Conservation (phyloP, 2,113 vertebrate genomes). For the Tetrao urogallus region DNA sequence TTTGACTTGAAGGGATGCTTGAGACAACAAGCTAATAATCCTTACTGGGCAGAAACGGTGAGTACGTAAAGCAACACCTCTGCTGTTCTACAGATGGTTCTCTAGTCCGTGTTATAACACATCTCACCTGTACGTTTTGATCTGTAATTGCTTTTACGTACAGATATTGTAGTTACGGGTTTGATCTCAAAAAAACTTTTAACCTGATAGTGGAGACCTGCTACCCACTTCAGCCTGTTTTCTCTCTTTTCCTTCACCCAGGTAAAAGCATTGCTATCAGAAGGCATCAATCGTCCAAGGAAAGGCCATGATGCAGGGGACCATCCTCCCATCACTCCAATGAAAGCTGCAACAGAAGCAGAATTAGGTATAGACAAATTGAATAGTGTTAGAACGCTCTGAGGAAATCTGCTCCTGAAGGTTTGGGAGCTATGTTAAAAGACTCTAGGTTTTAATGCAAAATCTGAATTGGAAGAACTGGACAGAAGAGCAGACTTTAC, state of each 20-base stretch:
- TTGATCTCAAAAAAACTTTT: not conserved
- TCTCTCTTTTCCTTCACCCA: slow-evolving; percentile 54
- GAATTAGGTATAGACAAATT: slow-evolving; percentile 85
- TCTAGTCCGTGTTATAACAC: not conserved
- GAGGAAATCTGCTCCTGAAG: not conserved
- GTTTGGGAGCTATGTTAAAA: not conserved
- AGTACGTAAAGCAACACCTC: slow-evolving; percentile 42
- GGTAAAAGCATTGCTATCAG: slow-evolving; percentile 88
- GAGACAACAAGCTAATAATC: slow-evolving; percentile 88
- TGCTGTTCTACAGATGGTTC: not conserved
- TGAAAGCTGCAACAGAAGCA: slow-evolving; percentile 90
- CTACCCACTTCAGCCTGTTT: not conserved
- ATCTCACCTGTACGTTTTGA: not conserved
- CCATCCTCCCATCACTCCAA: slow-evolving; percentile 97
- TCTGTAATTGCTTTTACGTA: not conserved
- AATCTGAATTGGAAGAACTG: not conserved
- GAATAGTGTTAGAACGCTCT: not conserved
- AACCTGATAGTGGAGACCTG: not conserved
- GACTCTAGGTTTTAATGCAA: not conserved
- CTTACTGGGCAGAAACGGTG: slow-evolving; percentile 91
- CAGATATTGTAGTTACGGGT: not conserved
- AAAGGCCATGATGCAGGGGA: slow-evolving; percentile 94
- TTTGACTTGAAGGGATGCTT: slow-evolving; percentile 94
- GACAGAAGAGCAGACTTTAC: not conserved
- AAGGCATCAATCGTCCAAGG: slow-evolving; percentile 91